phyloP scores from a whole-genome alignment of 2,113 vertebrate genomes.

The Mormyrus lacerda region DNA sequence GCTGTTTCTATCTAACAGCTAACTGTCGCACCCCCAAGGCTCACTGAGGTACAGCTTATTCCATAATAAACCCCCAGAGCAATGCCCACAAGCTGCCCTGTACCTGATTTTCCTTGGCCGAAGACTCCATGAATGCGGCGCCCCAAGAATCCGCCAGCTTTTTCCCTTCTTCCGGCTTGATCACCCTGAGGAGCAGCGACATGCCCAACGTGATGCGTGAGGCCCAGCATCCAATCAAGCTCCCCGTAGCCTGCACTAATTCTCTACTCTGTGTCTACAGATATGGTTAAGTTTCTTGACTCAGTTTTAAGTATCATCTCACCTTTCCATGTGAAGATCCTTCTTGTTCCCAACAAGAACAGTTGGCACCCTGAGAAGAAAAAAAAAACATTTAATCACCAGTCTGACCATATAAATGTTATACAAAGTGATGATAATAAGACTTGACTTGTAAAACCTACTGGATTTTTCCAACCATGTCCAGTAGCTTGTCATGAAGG shows the following conservation, averaged over 20 bases:
- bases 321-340: conserved; percentile 75
- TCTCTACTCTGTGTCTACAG: background rate
- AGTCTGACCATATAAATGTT: background rate
- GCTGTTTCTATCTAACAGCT: background rate
- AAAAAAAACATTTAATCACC: conserved; percentile 18
- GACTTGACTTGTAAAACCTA: conserved; percentile 46
- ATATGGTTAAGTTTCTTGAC: background rate
- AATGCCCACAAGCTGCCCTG: background rate
- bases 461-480: conserved; percentile 73
- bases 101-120: conserved; percentile 78
- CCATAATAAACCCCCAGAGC: background rate
- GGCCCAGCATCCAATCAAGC: background rate
- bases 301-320: conserved; percentile 18
- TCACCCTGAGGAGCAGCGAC: conserved; percentile 48
- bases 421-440: background rate
- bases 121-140: conserved; percentile 73
- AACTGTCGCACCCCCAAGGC: background rate
- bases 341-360: conserved; percentile 82
- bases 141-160: conserved; percentile 74
- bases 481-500: conserved; percentile 70
- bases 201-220: background rate
- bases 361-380: conserved; percentile 68
- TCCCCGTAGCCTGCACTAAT: background rate
- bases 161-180: conserved; percentile 72
- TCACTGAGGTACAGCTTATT: background rate